Base-by-base conservation (phyloP, 64 coral and sea anemone species). In the Hydrozoanthus tunicans region DNA sequence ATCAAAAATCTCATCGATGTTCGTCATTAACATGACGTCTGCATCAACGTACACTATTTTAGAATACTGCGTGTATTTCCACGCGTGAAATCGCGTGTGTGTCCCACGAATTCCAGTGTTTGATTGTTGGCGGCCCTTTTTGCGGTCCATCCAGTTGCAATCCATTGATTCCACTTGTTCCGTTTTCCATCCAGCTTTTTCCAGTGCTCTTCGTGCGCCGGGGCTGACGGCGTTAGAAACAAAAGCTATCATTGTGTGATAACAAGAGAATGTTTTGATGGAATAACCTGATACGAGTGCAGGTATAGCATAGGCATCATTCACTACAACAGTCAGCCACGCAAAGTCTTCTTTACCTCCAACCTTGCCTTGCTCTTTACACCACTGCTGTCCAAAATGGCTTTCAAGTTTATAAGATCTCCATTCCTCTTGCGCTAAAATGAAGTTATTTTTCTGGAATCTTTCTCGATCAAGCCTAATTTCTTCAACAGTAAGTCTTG, bases 31-130 rank as follows among this genome's bases (percentile, higher is more conserved):
- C 93, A 98, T 90, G 12, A 91, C 78, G 86, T 98, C 95, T 54
- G 95, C 89, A 85, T 98, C 95, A 6, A 93, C 84, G 20, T 98
- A 94, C 7, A 98, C 67, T 8, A 98, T 94, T 62, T 98, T 98
- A 9, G 95, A 94, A 55, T 68, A 98, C 13, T 94, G 61, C 0
- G 95, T 98, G 75, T 92, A 94, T 5, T 76, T 92, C 95, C 93
- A 98, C 0, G 95, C 95, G 69, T 98, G 95, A 32, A 98, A 94
- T 14, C 95, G 57, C 10, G 95, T 98, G 15, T 96, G 95, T 7
- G 92, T 96, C 10, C 95, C 95, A 3, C 58, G 73, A 20, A 89
- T 53, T 3, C 95, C 95, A 6, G 9, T 27, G 60, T 93, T 90
- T 53, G 74, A 83, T 0, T 60, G 63, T 59, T 25, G 72, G 5